These are phyloP conservation scores for Solenopsis invicta DNA, from an alignment of 1,140 invertebrate genomes.

Conservation along the genomic window DNA sequence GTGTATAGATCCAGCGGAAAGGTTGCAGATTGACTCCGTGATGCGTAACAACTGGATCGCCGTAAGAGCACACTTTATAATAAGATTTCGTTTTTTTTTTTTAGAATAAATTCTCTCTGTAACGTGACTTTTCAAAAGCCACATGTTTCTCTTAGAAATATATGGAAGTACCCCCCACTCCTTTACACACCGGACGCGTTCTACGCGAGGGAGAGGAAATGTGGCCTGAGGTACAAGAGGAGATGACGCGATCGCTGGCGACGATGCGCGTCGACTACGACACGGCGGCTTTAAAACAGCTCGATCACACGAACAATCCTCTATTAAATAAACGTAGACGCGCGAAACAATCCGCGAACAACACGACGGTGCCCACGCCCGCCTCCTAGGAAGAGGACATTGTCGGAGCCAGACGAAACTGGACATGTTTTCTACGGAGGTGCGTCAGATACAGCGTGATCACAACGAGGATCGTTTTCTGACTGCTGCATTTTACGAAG, in stretches of 20 bases:
- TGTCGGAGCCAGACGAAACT: slow-evolving; percentile 54
- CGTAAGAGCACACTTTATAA: slow-evolving; percentile 87
- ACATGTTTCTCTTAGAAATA: slow-evolving; percentile 89
- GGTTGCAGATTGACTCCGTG: slow-evolving; percentile 96
- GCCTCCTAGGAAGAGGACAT: slow-evolving; percentile 76
- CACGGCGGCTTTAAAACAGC: slow-evolving; percentile 90
- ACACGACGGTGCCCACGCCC: slow-evolving; percentile 62
- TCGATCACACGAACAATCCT: slow-evolving; percentile 97
- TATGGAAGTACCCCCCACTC: slow-evolving; percentile 96
- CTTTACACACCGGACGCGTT: slow-evolving; percentile 95
- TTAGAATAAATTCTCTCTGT: neutral
- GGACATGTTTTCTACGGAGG: slow-evolving; percentile 74
- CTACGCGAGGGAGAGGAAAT: slow-evolving; percentile 96
- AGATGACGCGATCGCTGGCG: slow-evolving; percentile 98
- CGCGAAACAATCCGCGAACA: slow-evolving; percentile 77
- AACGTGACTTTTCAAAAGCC: neutral
- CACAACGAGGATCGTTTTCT: slow-evolving; percentile 75
- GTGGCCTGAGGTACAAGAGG: slow-evolving; percentile 99
- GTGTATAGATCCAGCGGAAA: slow-evolving; percentile 96
- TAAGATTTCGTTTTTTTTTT: neutral
- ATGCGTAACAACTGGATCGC: slow-evolving; percentile 96
- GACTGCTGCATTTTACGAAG: slow-evolving; percentile 65
- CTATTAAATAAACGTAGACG: slow-evolving; percentile 93
- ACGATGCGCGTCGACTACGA: slow-evolving; percentile 99
- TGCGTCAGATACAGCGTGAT: slow-evolving; percentile 76